Base-by-base conservation (phyloP, 2,797 vertebrate species). In the Protonibea diacanthus region DNA sequence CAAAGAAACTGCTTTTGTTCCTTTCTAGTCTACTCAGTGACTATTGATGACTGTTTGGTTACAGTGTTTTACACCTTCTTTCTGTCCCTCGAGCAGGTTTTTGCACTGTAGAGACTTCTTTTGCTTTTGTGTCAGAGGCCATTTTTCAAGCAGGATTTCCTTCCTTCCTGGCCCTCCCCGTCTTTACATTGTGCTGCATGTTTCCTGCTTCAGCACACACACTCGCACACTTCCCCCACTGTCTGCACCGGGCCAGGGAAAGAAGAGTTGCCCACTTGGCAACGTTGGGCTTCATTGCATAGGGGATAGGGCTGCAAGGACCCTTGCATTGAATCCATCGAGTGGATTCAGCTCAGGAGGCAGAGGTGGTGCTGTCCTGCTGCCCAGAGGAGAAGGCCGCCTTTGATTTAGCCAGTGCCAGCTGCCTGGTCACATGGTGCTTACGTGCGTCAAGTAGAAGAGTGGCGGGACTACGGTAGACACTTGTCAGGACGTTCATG, bases 131-230 rank as follows among this genome's bases (percentile, higher is more conserved):
- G 85, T 86, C 84, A 13, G 78, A 80, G 82, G 83, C 71, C 90
- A 85, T 90, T 93, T 92, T 87, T 89, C 76, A 91, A 93, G 92
- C 94, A 94, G 93, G 93, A 94, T 95, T 95, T 95, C 94, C 94
- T 93, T 94, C 95, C 94, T 95, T 94, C 93, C 94, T 94, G 95
- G 86, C 93, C 93, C 93, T 95, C 92, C 94, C 93, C 84, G 77
- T 91, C 93, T 94, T 95, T 94, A 95, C 94, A 96, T 96, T 96
- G 95, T 96, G 87, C 91, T 93, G 66, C 83, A 80, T 63, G 82
- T 89, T 96, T 96, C 95, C 95, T 95, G 93, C 92, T 84, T 49
- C 47, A 68, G 57, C 75, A 81, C 77, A 77, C 90, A 68, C 63
- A 14, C 68, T 57, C 44, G 40, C 58, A 58, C 63, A 64, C 33